Evolutionary conservation across 2,113 vertebrate genomes (phyloP).

Genomic region (Marmota monax): DNA sequence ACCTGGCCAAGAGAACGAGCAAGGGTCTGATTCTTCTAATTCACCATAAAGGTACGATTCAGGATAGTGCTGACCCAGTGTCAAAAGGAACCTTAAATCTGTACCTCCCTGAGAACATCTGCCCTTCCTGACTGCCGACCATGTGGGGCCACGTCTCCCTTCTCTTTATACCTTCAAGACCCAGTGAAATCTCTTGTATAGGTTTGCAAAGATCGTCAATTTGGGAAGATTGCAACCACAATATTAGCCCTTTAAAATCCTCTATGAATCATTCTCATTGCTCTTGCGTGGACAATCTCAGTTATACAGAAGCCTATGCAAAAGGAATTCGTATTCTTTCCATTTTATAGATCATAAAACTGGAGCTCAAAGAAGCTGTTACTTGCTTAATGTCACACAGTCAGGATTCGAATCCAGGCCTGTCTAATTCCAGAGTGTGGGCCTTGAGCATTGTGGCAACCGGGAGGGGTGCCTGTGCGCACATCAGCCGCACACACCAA

Average conservation of each 20-base stretch:
- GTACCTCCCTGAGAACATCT: neutral
- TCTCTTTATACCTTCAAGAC: neutral
- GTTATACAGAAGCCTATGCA: neutral
- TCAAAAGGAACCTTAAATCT: neutral
- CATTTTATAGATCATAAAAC: neutral
- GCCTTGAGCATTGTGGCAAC: neutral
- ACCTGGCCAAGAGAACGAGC: neutral
- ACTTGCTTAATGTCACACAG: neutral
- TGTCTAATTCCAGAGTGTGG: neutral
- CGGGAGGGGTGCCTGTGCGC: accelerated
- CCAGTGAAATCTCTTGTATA: neutral
- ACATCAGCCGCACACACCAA: accelerated
- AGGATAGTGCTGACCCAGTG: neutral
- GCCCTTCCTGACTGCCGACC: neutral
- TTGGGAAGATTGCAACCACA: neutral
- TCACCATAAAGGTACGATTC: neutral
- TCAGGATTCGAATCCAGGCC: neutral
- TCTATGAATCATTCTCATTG: neutral
- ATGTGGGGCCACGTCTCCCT: neutral
- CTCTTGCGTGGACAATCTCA: neutral
- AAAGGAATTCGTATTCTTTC: neutral
- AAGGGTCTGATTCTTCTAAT: neutral
- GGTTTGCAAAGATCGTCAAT: neutral
- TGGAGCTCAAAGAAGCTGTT: neutral
- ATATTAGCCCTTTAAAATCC: neutral